phyloP scores from a whole-genome alignment of 2,888 invertebrate genomes.

The Mechanitis mazaeus region DNA sequence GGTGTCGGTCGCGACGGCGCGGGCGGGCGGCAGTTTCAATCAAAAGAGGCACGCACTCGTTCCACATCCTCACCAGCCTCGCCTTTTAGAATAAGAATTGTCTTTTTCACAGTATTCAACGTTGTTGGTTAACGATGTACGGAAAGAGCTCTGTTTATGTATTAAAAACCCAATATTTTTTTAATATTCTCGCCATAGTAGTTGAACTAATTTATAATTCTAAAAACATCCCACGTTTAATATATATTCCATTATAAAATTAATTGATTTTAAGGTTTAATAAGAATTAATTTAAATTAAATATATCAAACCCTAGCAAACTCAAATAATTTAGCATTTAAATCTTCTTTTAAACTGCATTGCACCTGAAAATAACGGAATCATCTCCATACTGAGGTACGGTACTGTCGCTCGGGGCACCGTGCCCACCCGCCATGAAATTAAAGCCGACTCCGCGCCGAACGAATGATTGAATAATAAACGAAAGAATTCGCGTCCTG shows the following conservation, averaged over 20 bases:
- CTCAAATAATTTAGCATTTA: no score
- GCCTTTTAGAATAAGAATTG: conserved; percentile 76
- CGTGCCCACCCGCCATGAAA: conserved; percentile 76
- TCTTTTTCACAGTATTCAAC: conserved; percentile 69
- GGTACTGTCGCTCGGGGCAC: conserved; percentile 54
- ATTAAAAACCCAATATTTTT: no score
- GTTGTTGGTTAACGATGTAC: conserved; percentile 44
- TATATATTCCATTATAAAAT: no score
- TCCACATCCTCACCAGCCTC: conserved; percentile 68
- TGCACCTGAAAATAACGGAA: conserved; percentile 25
- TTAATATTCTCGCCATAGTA: no score
- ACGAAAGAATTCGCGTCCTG: conserved; percentile 76
- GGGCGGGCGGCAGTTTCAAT: conserved; percentile 61
- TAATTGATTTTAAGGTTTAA: no score
- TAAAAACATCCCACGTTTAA: no score
- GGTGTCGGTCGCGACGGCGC: conserved; percentile 45
- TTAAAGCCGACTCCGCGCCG: conserved; percentile 74
- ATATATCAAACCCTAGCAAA: no score
- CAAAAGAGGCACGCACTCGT: conserved; percentile 73
- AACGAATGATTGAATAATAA: conserved; percentile 78
- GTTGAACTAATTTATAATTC: no score
- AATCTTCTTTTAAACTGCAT: conserved; percentile 12
- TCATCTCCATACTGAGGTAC: conserved; percentile 54
- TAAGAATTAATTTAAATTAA: no score
- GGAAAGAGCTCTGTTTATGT: conserved; percentile 42